Evolutionary conservation across 1,140 invertebrate genomes (phyloP).

Genomic region (Phymastichus coffea): DNA sequence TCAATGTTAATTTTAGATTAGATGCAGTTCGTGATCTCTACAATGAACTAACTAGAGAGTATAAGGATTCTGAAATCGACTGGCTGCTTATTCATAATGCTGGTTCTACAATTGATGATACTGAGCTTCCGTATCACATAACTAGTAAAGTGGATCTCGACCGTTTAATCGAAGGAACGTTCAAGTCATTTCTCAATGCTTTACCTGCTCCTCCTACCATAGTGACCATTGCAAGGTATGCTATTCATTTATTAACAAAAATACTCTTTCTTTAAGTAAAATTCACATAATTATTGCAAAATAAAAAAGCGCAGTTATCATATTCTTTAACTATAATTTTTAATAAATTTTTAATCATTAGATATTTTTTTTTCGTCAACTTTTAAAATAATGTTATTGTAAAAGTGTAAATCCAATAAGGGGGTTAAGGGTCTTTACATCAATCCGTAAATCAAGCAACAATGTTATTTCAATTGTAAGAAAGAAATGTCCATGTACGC

Average conservation of each 20-base stretch:
- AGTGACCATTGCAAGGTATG: conserved; percentile 71
- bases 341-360: too few relatives aligned
- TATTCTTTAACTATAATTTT: too few relatives aligned
- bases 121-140: conserved; percentile 77
- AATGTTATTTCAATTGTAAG: too few relatives aligned
- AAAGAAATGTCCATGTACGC: not conserved
- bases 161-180: conserved; percentile 62
- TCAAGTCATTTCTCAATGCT: conserved; percentile 60
- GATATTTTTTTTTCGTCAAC: too few relatives aligned
- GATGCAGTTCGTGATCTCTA: conserved; percentile 57
- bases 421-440: too few relatives aligned
- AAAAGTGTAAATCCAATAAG: too few relatives aligned
- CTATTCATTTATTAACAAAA: too few relatives aligned
- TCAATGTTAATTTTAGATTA: conserved; percentile 33
- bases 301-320: too few relatives aligned
- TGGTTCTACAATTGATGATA: conserved; percentile 83
- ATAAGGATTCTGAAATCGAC: conserved; percentile 67
- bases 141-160: conserved; percentile 69
- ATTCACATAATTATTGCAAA: not conserved
- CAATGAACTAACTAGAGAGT: conserved; percentile 52
- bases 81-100: conserved; percentile 79
- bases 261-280: conserved; percentile 8
- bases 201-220: conserved; percentile 68
- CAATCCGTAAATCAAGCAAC: too few relatives aligned
- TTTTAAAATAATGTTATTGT: too few relatives aligned